phyloP scores from a whole-genome alignment of 1,140 invertebrate species.

The Nasonia giraulti region DNA sequence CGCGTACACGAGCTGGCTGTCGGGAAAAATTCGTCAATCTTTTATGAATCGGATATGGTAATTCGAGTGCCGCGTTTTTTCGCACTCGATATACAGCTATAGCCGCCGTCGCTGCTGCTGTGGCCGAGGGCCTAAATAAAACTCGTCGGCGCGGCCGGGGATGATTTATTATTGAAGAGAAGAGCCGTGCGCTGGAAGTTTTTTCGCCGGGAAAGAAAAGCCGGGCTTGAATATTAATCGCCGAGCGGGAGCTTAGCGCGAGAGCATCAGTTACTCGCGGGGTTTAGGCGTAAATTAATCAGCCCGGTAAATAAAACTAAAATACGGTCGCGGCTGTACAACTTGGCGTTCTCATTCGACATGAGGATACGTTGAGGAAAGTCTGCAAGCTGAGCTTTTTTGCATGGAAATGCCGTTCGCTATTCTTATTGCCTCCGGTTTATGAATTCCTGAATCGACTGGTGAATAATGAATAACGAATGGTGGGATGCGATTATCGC shows the following conservation, averaged over 20 bases:
- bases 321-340: background rate
- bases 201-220: constrained; percentile 25
- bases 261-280: background rate
- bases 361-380: background rate
- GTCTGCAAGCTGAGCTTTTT: too few relatives aligned
- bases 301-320: constrained; percentile 11
- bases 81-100: background rate
- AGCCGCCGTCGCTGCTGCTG: background rate
- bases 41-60: constrained; percentile 42
- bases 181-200: background rate
- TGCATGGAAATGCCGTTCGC: too few relatives aligned
- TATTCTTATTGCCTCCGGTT: too few relatives aligned
- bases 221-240: constrained; percentile 45
- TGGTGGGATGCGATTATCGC: too few relatives aligned
- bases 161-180: constrained; percentile 48
- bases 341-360: background rate
- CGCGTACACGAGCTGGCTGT: background rate
- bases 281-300: constrained; percentile 49
- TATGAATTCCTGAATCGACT: too few relatives aligned
- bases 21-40: constrained; percentile 36
- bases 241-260: constrained; percentile 19
- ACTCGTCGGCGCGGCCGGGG: background rate
- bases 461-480: too few relatives aligned
- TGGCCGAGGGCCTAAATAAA: constrained; percentile 6
- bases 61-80: constrained; percentile 23